phyloP scores from a whole-genome alignment of 1,140 invertebrate species.

The Wiebesia pumilae region DNA sequence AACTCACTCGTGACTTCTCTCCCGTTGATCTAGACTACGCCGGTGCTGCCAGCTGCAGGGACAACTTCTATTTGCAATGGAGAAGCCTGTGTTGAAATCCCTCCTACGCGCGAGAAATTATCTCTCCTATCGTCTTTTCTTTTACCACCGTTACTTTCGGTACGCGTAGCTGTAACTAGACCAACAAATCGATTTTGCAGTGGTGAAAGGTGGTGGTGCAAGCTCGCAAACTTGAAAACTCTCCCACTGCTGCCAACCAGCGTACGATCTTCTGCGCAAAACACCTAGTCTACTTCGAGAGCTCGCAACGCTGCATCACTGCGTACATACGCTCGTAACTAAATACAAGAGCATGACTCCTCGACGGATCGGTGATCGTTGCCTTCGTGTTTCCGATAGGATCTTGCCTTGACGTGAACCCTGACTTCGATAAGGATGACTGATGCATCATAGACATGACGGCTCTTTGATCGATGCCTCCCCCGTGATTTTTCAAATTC shows the following conservation, averaged over 20 bases:
- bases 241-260: background rate
- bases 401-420: background rate
- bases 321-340: background rate
- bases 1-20: too few relatives aligned
- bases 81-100: too few relatives aligned
- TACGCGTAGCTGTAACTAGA: constrained; percentile 62
- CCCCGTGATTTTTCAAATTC: too few relatives aligned
- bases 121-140: too few relatives aligned
- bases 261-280: background rate
- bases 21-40: too few relatives aligned
- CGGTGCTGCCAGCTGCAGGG: background rate
- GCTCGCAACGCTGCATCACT: background rate
- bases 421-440: background rate
- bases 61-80: too few relatives aligned
- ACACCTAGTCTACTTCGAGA: background rate
- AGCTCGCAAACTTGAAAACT: background rate
- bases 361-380: background rate
- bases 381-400: too few relatives aligned
- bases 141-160: background rate
- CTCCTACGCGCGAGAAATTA: too few relatives aligned
- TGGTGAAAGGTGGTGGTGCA: constrained; percentile 45
- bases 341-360: too few relatives aligned
- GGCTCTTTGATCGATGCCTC: too few relatives aligned
- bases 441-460: background rate
- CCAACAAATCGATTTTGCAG: constrained; percentile 69